A percentile compares a stretch with the other conserved stretches of the same genome.
Conservation (phyloP, 1,140 invertebrate species). For the Papilio xuthus region DNA sequence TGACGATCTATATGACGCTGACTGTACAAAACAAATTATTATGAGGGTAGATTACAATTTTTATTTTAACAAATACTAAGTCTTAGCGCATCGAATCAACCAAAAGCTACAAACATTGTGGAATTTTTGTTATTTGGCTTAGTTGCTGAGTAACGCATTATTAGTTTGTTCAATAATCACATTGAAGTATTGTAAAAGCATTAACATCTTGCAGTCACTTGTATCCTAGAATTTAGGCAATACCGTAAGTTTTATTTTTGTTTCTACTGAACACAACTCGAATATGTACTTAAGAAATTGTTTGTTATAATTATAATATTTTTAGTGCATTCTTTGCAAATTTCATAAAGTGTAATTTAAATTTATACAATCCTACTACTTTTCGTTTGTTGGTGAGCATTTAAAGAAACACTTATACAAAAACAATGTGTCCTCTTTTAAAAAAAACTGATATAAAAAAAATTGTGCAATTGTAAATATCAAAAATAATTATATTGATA, state of each 20-base stretch:
- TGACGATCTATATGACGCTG: no score
- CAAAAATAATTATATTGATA: not conserved
- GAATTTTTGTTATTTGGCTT: not conserved
- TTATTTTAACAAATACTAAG: not conserved
- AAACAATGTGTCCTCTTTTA: no score
- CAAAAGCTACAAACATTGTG: not conserved
- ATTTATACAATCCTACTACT: no score
- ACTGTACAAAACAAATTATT: not conserved
- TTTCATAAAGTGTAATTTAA: no score
- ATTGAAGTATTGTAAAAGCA: not conserved
- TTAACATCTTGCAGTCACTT: not conserved
- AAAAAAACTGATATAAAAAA: no score
- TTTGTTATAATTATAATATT: no score
- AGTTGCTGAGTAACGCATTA: slow-evolving; percentile 47
- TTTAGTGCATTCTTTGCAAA: no score
- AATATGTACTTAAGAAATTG: not conserved
- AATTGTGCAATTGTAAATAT: no score
- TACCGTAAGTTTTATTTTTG: not conserved
- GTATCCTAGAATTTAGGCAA: not conserved
- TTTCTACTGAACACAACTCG: not conserved
- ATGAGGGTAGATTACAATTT: not conserved
- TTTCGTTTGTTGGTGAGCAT: no score
- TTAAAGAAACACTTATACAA: no score
- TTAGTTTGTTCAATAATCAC: slow-evolving; percentile 49
- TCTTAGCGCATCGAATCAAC: not conserved